A percentile compares a stretch with the other conserved stretches of the same genome.
phyloP scores from a whole-genome alignment of 2,113 vertebrate genomes.

The Marmota monax region DNA sequence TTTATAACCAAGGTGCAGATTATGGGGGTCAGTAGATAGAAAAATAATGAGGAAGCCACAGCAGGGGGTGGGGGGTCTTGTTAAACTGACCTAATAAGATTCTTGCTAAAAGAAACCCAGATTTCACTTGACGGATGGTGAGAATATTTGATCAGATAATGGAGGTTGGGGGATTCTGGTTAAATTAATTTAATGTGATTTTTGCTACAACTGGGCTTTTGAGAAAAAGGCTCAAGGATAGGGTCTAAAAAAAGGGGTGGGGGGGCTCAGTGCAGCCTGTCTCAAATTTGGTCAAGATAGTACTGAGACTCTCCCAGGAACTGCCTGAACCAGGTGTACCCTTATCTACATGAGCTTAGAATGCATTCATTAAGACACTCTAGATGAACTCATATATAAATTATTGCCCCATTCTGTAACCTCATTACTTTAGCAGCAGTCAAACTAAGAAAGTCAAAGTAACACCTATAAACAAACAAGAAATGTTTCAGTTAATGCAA shows the following conservation, averaged over 20 bases:
- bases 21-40: not conserved
- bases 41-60: not conserved
- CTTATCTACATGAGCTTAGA: not conserved
- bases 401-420: not conserved
- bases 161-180: not conserved
- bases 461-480: not conserved
- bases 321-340: not conserved
- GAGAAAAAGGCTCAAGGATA: not conserved
- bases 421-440: slow-evolving; percentile 10
- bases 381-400: not conserved
- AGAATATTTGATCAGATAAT: not conserved
- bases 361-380: not conserved
- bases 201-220: not conserved
- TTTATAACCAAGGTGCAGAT: not conserved
- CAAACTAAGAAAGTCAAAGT: not conserved
- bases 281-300: not conserved
- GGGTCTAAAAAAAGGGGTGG: too few species aligned
- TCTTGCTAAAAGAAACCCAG: not conserved
- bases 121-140: not conserved
- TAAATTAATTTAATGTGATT: not conserved
- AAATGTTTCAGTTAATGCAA: not conserved
- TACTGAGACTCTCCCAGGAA: not conserved
- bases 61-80: not conserved
- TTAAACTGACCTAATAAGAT: not conserved
- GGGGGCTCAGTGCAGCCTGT: too few species aligned